These are phyloP conservation scores for Calypte anna DNA, from an alignment of 2,113 vertebrate species.

Conservation along the genomic window DNA sequence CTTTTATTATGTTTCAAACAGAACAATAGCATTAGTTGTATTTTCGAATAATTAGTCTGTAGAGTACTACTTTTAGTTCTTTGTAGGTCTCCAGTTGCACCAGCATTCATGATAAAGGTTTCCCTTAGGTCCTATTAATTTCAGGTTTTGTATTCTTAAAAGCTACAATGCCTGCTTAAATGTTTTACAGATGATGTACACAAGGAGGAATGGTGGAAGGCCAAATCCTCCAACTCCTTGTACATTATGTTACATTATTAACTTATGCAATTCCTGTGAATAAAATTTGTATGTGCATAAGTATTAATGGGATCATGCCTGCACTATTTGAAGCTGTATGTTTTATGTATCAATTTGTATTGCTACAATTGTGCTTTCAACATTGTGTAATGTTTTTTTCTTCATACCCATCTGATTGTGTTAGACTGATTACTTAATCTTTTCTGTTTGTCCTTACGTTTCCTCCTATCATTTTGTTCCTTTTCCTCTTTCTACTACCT, in stretches of 20 bases:
- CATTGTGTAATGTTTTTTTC: not conserved
- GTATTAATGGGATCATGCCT: not conserved
- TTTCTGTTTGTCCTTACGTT: not conserved
- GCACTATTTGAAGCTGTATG: not conserved
- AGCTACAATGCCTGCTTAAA: constrained; percentile 6
- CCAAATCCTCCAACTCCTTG: not conserved
- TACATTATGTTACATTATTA: not conserved
- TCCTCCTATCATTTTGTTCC: not conserved
- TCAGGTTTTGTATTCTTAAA: constrained; percentile 24
- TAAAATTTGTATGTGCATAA: not conserved
- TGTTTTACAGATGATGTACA: not conserved
- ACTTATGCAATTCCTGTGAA: not conserved
- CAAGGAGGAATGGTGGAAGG: not conserved
- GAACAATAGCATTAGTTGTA: constrained; percentile 35
- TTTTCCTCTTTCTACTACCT: not conserved
- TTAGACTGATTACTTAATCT: not conserved
- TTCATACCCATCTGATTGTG: not conserved
- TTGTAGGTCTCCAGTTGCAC: constrained; percentile 31
- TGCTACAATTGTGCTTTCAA: not conserved
- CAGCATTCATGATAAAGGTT: constrained; percentile 40
- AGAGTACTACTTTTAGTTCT: constrained; percentile 28
- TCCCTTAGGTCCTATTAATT: constrained; percentile 68
- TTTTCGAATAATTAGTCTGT: constrained; percentile 69
- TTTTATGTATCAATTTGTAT: not conserved
- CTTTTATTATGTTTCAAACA: constrained; percentile 18